phyloP scores from a whole-genome alignment of 2,888 invertebrate species.

The Clunio marinus region DNA sequence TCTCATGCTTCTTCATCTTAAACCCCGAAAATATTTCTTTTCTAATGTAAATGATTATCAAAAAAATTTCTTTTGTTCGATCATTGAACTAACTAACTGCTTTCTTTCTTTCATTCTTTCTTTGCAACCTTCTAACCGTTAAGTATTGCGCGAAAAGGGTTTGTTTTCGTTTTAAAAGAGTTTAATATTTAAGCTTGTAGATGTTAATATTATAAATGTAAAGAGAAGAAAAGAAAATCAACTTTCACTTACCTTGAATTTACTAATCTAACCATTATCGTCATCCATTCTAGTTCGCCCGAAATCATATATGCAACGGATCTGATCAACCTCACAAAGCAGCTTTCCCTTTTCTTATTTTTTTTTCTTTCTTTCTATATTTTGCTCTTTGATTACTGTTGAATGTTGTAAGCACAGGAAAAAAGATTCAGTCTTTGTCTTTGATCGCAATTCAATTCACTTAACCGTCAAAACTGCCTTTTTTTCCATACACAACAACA shows the following conservation, averaged over 20 bases:
- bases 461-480: background rate
- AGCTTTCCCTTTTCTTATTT: constrained; percentile 10
- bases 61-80: background rate
- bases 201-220: too few species aligned
- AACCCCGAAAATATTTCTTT: background rate
- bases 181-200: too few species aligned
- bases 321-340: background rate
- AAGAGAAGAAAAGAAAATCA: background rate
- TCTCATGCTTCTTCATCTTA: background rate
- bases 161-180: background rate
- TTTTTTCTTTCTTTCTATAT: too few species aligned
- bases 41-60: background rate
- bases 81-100: background rate
- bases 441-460: background rate
- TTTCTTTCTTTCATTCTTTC: background rate
- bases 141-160: background rate
- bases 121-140: too few species aligned
- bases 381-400: too few species aligned
- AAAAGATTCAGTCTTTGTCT: background rate
- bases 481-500: too few species aligned
- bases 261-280: constrained; percentile 14
- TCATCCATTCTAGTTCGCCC: background rate
- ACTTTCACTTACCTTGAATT: constrained; percentile 23
- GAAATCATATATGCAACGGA: constrained; percentile 3
- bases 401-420: background rate